Evolutionary conservation across 2,113 vertebrate species (phyloP).

Genomic region (Petromus typicus): DNA sequence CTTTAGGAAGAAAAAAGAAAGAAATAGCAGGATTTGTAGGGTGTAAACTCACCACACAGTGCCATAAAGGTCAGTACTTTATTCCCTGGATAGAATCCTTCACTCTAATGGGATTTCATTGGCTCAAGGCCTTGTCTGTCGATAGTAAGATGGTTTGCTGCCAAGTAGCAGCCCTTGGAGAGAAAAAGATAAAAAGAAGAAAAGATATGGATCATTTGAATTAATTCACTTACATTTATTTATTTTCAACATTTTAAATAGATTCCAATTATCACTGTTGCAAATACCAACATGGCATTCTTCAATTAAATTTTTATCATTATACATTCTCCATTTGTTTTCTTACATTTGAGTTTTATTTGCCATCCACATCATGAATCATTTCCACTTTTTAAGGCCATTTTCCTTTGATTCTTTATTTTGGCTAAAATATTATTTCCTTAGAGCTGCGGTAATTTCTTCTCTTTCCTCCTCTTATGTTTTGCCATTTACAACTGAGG

Average conservation of each 20-base stretch:
- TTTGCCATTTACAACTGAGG: slow-evolving; percentile 21
- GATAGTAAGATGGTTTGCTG: not conserved
- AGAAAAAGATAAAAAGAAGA: not conserved
- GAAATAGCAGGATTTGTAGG: slow-evolving; percentile 33
- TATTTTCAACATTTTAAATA: slow-evolving; percentile 35
- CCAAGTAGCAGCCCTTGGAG: not conserved
- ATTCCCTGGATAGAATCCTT: slow-evolving; percentile 47
- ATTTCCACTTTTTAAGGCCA: not conserved
- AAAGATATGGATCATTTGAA: slow-evolving; percentile 1
- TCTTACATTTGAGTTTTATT: slow-evolving; percentile 13
- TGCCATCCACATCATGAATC: not conserved
- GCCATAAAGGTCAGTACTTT: slow-evolving; percentile 49
- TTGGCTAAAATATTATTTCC: slow-evolving; percentile 59
- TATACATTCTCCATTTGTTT: not conserved
- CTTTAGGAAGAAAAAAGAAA: not conserved
- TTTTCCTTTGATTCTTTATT: slow-evolving; percentile 61
- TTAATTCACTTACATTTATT: slow-evolving; percentile 17
- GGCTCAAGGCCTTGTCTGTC: not conserved
- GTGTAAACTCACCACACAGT: slow-evolving; percentile 5
- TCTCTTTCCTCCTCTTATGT: not conserved
- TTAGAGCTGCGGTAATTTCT: not conserved
- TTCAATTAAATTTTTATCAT: slow-evolving; percentile 20
- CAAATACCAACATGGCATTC: not conserved
- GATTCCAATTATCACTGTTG: not conserved
- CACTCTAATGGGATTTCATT: slow-evolving; percentile 23